A percentile compares a stretch with the other conserved stretches of the same genome.
Evolutionary conservation across 2,797 vertebrate genomes (phyloP).

Genomic region (Rachycentron canadum): DNA sequence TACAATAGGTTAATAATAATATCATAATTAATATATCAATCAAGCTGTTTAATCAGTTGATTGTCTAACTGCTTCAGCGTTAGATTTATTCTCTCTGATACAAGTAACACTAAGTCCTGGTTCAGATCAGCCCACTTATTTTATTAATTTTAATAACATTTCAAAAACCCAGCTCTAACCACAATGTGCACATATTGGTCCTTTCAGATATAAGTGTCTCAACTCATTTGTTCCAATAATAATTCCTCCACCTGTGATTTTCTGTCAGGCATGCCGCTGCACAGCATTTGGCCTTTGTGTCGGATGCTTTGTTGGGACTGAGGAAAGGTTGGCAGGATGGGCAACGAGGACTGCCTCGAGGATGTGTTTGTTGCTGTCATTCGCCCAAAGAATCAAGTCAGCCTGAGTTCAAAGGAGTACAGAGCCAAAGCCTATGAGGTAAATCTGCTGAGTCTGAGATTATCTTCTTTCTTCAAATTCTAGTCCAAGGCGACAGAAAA

Average conservation of each 20-base stretch:
- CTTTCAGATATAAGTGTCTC: background rate
- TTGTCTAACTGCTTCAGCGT: background rate
- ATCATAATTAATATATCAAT: background rate
- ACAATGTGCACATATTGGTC: background rate
- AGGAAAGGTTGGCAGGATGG: conserved; percentile 86
- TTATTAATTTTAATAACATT: background rate
- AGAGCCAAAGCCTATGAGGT: conserved; percentile 98
- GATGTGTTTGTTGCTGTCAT: conserved; percentile 96
- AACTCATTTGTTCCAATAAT: background rate
- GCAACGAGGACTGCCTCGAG: conserved; percentile 92
- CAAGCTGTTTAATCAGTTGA: too few relatives aligned
- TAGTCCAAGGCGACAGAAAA: background rate
- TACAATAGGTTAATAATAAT: background rate
- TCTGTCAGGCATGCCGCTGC: conserved; percentile 76
- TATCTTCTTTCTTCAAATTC: background rate
- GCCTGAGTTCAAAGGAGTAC: conserved; percentile 97
- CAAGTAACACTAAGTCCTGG: too few relatives aligned
- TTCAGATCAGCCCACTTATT: background rate
- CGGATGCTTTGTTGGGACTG: conserved; percentile 59
- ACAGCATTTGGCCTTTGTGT: conserved; percentile 66
- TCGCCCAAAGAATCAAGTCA: conserved; percentile 95
- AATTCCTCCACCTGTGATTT: background rate
- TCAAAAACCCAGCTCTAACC: background rate
- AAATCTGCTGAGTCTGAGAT: conserved; percentile 50
- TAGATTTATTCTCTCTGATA: background rate